Conservation (phyloP, 2,888 invertebrate species). For the Drosophila affinis region DNA sequence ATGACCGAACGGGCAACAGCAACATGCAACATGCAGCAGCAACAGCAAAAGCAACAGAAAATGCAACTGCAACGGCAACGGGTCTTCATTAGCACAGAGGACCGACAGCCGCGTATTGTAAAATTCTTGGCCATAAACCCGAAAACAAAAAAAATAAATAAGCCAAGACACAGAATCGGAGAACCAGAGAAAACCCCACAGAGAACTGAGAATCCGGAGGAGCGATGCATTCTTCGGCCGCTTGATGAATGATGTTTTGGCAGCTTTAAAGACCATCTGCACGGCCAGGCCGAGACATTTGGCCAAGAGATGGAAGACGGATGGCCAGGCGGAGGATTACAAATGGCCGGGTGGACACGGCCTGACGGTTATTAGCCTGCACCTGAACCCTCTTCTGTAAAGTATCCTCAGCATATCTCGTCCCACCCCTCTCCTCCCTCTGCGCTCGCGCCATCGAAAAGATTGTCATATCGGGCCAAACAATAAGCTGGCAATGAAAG, state of each 20-base stretch:
- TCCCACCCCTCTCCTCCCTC: neutral
- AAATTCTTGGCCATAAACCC: slow-evolving; percentile 58
- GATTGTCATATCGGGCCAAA: slow-evolving; percentile 5
- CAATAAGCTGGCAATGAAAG: slow-evolving; percentile 32
- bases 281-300: slow-evolving; percentile 4
- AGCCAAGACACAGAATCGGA: slow-evolving; percentile 28
- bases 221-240: slow-evolving; percentile 3
- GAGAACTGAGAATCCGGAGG: neutral
- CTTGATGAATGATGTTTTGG: slow-evolving; percentile 61
- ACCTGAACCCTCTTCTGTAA: slow-evolving; percentile 20
- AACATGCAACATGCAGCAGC: neutral
- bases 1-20: slow-evolving; percentile 27
- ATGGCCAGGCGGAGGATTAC: slow-evolving; percentile 48
- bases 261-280: slow-evolving; percentile 29
- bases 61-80: slow-evolving; percentile 45
- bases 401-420: neutral
- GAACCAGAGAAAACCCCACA: too few species aligned
- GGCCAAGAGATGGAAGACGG: slow-evolving; percentile 34
- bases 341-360: slow-evolving; percentile 55
- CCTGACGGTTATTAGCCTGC: slow-evolving; percentile 52
- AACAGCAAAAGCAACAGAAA: slow-evolving; percentile 3
- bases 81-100: slow-evolving; percentile 68
- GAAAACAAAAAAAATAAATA: slow-evolving; percentile 63
- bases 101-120: slow-evolving; percentile 36
- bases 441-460: neutral